Conservation (phyloP, 2,797 vertebrate genomes). For the Erpetoichthys calabaricus region DNA sequence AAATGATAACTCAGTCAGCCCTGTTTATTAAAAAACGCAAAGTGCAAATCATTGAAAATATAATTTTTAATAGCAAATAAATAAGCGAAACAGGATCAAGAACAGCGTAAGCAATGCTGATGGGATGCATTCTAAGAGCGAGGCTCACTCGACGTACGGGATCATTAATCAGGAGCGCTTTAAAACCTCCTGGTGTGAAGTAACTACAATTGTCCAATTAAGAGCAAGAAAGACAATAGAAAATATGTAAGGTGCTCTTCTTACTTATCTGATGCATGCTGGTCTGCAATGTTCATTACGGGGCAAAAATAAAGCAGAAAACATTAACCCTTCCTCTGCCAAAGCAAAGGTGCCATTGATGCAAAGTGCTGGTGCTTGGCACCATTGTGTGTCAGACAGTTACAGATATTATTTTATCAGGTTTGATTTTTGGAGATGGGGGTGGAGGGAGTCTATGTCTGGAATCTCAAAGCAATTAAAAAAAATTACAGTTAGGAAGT, state of each 20-base stretch:
- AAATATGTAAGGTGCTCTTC: constrained; percentile 53
- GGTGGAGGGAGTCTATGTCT: too few relatives aligned
- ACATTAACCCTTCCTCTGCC: constrained; percentile 59
- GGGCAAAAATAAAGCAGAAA: constrained; percentile 57
- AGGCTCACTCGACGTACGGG: constrained; percentile 14
- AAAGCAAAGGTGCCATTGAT: constrained; percentile 41
- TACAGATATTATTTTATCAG: constrained; percentile 75
- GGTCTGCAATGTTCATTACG: constrained; percentile 36
- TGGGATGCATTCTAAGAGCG: too few relatives aligned
- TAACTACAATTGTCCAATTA: constrained; percentile 65
- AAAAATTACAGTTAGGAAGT: constrained; percentile 67
- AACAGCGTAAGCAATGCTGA: too few relatives aligned
- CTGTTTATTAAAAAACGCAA: too few relatives aligned
- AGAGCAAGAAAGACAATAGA: constrained; percentile 53
- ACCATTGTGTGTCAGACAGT: constrained; percentile 64
- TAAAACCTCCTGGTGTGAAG: constrained; percentile 48
- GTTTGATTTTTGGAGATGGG: constrained; percentile 48
- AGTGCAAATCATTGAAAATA: too few relatives aligned
- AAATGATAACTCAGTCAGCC: too few relatives aligned
- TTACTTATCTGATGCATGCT: constrained; percentile 6
- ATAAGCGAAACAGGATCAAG: too few relatives aligned
- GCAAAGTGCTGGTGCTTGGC: constrained; percentile 54
- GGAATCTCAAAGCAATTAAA: constrained; percentile 65
- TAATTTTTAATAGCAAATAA: too few relatives aligned
- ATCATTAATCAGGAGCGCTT: constrained; percentile 57